Percentiles rank a stretch among this genome's conserved stretches.
Evolutionary conservation across 2,113 vertebrate species (phyloP).

Genomic region (Catharus bicknelli): DNA sequence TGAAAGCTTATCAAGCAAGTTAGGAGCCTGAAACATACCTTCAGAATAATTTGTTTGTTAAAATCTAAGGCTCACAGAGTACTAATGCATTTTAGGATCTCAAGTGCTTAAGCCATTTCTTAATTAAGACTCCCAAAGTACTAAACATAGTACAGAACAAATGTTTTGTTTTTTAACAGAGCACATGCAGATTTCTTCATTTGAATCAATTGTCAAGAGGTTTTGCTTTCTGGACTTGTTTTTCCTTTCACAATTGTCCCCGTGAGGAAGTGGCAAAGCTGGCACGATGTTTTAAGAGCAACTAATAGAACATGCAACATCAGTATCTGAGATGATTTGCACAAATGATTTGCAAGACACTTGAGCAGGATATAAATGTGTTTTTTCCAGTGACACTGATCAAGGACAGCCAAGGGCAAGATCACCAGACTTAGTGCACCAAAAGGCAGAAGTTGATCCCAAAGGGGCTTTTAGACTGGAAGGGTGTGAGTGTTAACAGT

Average conservation of each 20-base stretch:
- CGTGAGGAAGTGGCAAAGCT: not conserved
- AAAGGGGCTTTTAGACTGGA: not conserved
- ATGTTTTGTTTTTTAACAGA: not conserved
- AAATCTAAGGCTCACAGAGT: not conserved
- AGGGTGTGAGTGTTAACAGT: not conserved
- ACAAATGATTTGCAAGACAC: not conserved
- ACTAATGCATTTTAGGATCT: not conserved
- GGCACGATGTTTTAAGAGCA: not conserved
- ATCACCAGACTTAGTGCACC: not conserved
- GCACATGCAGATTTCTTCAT: not conserved
- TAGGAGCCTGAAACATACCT: not conserved
- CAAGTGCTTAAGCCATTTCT: not conserved
- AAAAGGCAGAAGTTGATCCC: not conserved
- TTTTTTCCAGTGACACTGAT: not conserved
- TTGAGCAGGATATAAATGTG: fast-evolving
- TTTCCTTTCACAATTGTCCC: not conserved
- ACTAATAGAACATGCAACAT: not conserved
- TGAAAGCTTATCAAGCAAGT: not conserved
- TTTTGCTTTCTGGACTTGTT: not conserved
- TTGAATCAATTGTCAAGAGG: fast-evolving
- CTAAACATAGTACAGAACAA: not conserved
- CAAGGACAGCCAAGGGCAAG: not conserved
- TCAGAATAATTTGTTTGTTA: not conserved
- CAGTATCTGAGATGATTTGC: not conserved
- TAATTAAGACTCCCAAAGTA: not conserved